Evolutionary conservation across 2,113 vertebrate species (phyloP).

Genomic region (Arizona elegans): DNA sequence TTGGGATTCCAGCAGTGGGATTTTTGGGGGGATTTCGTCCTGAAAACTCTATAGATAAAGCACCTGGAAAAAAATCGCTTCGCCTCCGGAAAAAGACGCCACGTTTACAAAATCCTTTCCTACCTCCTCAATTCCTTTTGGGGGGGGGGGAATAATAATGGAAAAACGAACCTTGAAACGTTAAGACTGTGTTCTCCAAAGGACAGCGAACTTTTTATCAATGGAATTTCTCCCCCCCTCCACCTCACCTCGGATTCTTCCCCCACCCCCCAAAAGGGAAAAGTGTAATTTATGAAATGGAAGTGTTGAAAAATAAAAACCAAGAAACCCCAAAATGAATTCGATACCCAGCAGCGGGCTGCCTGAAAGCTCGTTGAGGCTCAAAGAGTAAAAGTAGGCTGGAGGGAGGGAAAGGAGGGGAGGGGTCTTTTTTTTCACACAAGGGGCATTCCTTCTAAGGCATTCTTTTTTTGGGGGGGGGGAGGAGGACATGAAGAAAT

Average conservation of each 20-base stretch:
- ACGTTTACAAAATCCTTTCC: no score
- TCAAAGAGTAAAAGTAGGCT: not conserved
- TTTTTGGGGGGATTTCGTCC: no score
- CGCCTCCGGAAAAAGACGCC: not conserved
- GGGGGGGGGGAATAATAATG: fast-evolving
- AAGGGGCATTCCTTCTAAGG: not conserved
- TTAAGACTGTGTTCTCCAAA: not conserved
- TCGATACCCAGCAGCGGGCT: not conserved
- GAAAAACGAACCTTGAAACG: no score
- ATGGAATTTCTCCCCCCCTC: no score
- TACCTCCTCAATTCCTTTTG: not conserved
- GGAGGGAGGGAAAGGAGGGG: no score
- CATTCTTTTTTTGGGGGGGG: no score
- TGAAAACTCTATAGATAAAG: not conserved
- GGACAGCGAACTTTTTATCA: not conserved
- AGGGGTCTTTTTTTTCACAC: no score
- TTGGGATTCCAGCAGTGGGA: no score
- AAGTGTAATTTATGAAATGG: not conserved
- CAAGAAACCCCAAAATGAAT: not conserved
- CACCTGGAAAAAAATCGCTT: not conserved
- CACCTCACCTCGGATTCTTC: no score
- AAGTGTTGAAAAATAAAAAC: not conserved
- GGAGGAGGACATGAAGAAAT: not conserved
- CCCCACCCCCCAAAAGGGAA: not conserved
- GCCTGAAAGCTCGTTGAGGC: not conserved